A percentile compares a stretch with the other conserved stretches of the same genome.
Evolutionary conservation across 2,888 invertebrate genomes (phyloP).

Genomic region (Erebia palarica): DNA sequence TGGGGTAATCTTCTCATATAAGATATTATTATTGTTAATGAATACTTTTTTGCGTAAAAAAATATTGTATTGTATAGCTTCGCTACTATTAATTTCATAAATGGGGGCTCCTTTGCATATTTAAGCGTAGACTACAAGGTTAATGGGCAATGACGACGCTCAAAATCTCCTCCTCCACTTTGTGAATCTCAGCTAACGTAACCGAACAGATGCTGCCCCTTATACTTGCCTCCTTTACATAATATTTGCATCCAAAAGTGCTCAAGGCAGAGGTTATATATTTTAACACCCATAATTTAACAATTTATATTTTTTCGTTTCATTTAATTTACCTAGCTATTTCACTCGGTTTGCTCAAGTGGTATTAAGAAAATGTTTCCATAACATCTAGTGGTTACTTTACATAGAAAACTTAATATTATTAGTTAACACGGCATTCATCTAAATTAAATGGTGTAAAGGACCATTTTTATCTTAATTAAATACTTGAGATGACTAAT

Average conservation of each 20-base stretch:
- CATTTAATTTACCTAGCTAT: background rate
- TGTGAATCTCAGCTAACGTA: slow-evolving; percentile 18
- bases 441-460: too few species aligned
- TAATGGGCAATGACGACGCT: slow-evolving; percentile 71
- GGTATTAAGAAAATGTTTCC: too few species aligned
- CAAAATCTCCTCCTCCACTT: slow-evolving; percentile 39
- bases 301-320: background rate
- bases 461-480: too few species aligned
- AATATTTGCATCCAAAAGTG: slow-evolving; percentile 3
- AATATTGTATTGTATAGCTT: background rate
- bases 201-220: slow-evolving; percentile 14
- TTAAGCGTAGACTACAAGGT: slow-evolving; percentile 72
- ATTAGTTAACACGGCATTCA: too few species aligned
- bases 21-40: too few species aligned
- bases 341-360: too few species aligned
- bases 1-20: background rate
- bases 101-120: slow-evolving; percentile 66
- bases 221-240: slow-evolving; percentile 1
- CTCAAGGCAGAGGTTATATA: background rate
- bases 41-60: too few species aligned
- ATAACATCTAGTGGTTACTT: too few species aligned
- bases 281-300: background rate
- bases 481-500: too few species aligned
- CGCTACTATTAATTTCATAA: slow-evolving; percentile 34
- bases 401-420: too few species aligned